phyloP scores from a whole-genome alignment of 2,113 vertebrate genomes.

The Hypomesus transpacificus region DNA sequence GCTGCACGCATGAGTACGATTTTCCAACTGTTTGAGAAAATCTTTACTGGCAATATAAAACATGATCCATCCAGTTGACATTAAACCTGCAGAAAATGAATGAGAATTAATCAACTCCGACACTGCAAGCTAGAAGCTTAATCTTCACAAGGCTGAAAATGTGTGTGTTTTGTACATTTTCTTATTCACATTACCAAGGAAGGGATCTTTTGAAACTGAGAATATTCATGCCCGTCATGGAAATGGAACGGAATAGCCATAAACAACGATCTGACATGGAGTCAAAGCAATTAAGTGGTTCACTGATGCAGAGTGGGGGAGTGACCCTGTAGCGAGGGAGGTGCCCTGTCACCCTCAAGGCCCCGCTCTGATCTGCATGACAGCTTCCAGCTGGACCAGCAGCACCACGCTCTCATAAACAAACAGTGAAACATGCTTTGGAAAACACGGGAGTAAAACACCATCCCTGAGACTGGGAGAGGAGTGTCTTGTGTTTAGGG shows the following conservation, averaged over 20 bases:
- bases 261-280: constrained; percentile 28
- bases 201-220: too few species aligned
- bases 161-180: too few species aligned
- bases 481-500: background rate
- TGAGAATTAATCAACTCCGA: too few species aligned
- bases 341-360: constrained; percentile 25
- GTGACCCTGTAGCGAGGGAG: constrained; percentile 34
- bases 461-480: background rate
- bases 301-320: constrained; percentile 51
- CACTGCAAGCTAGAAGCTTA: too few species aligned
- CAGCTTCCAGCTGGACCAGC: constrained; percentile 47
- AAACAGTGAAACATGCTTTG: background rate
- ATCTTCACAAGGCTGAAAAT: too few species aligned
- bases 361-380: constrained; percentile 54
- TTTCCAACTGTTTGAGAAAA: too few species aligned
- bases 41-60: too few species aligned
- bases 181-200: too few species aligned
- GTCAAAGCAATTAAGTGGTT: constrained; percentile 52
- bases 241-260: background rate
- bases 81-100: too few species aligned
- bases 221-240: background rate
- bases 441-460: background rate
- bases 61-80: too few species aligned
- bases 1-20: too few species aligned
- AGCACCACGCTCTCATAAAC: background rate